These are phyloP conservation scores for Teinopalpus imperialis DNA, from an alignment of 2,888 invertebrate genomes.

Conservation along the genomic window DNA sequence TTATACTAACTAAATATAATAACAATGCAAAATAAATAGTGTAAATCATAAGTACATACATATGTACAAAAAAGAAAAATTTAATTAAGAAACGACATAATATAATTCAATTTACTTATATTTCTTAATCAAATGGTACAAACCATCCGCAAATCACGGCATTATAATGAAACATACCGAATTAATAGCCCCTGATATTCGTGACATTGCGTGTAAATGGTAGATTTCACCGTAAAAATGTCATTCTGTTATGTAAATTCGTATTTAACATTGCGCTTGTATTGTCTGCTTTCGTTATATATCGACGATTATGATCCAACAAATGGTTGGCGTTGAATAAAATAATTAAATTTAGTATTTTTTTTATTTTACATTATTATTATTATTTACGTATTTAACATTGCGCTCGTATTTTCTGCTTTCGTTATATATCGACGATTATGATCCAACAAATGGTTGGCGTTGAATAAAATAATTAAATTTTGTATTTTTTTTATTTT, in stretches of 20 bases:
- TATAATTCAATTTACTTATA: too few species aligned
- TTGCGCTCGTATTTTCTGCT: conserved; percentile 7
- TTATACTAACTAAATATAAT: too few species aligned
- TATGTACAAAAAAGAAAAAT: too few species aligned
- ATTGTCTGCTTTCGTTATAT: conserved; percentile 5
- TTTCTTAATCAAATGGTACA: background rate
- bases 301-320: conserved; percentile 5
- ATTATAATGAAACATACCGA: conserved; percentile 8
- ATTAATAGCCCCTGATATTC: conserved; percentile 2
- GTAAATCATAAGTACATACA: too few species aligned
- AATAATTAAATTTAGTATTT: too few species aligned
- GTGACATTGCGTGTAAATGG: conserved; percentile 15
- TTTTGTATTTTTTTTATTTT: background rate
- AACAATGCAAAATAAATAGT: too few species aligned
- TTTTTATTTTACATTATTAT: background rate
- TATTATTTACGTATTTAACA: conserved; percentile 13
- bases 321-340: background rate
- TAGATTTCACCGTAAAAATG: conserved; percentile 11
- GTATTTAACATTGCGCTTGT: conserved; percentile 11
- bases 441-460: background rate
- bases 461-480: background rate
- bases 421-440: conserved; percentile 8
- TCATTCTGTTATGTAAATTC: conserved; percentile 21
- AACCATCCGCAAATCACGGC: conserved; percentile 2
- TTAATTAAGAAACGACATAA: too few species aligned